Evolutionary conservation across 92 coral and sea anemone genomes (phyloP).

Genomic region (Parazoanthus swiftii): DNA sequence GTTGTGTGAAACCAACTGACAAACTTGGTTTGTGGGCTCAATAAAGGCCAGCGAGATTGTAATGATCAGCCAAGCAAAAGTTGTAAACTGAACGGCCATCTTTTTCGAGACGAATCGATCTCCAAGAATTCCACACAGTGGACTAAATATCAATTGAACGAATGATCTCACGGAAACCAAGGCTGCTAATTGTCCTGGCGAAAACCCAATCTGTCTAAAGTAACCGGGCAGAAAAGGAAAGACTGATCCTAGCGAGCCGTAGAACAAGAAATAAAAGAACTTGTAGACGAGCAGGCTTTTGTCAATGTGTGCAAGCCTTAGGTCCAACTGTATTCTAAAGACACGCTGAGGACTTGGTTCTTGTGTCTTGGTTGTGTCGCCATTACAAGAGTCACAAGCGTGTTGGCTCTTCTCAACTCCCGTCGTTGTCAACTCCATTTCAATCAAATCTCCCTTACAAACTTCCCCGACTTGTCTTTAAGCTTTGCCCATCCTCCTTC

Average conservation of each 20-base stretch:
- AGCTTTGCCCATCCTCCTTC: not conserved
- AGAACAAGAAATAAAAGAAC: conserved; percentile 81
- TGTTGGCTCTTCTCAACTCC: not conserved
- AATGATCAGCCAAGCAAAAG: conserved; percentile 85
- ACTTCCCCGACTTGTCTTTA: not conserved
- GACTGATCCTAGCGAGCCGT: conserved; percentile 81
- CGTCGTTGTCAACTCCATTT: conserved; percentile 21
- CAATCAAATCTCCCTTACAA: not conserved
- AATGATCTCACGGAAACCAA: conserved; percentile 76
- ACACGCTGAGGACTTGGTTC: conserved; percentile 29
- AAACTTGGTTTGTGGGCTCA: conserved; percentile 75
- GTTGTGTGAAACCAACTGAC: conserved; percentile 69
- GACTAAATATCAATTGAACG: conserved; percentile 75
- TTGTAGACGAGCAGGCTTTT: conserved; percentile 83
- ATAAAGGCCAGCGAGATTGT: conserved; percentile 93
- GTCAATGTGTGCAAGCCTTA: conserved; percentile 54
- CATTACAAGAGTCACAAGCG: conserved; percentile 9
- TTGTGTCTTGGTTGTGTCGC: conserved; percentile 11
- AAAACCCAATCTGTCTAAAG: conserved; percentile 91
- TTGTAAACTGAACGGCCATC: conserved; percentile 79
- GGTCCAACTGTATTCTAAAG: conserved; percentile 31
- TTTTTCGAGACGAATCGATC: conserved; percentile 81
- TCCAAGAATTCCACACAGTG: conserved; percentile 89
- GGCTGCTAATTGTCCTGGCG: conserved; percentile 72
- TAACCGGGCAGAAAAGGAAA: conserved; percentile 85